These are phyloP conservation scores for Synergus japonicus DNA, from an alignment of 2,888 invertebrate genomes.

Conservation along the genomic window DNA sequence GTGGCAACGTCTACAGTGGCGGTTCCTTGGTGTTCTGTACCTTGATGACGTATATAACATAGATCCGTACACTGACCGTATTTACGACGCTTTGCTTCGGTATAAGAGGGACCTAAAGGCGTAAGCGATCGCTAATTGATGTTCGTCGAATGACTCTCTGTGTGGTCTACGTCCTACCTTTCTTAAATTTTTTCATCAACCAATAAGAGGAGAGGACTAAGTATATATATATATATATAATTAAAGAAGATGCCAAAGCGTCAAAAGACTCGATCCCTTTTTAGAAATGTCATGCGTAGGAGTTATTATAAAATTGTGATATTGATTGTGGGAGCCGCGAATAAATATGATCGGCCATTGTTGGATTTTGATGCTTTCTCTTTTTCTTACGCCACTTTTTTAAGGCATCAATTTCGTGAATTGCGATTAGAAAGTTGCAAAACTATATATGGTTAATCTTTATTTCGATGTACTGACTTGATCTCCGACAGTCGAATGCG, in stretches of 20 bases:
- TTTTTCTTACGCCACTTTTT: neutral
- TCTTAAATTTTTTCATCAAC: neutral
- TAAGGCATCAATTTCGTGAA: neutral
- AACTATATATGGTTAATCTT: neutral
- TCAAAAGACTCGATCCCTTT: neutral
- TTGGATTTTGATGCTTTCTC: neutral
- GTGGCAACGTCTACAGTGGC: constrained; percentile 63
- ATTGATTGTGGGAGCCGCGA: constrained; percentile 1
- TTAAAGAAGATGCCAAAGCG: constrained; percentile 22
- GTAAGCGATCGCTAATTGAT: constrained; percentile 67
- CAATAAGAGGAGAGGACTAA: constrained; percentile 25
- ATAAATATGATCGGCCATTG: neutral
- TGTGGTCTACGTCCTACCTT: constrained; percentile 50
- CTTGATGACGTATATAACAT: constrained; percentile 44
- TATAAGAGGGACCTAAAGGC: constrained; percentile 55
- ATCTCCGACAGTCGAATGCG: neutral
- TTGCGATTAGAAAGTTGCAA: neutral
- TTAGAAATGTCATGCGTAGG: constrained; percentile 9
- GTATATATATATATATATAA: neutral
- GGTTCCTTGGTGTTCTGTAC: constrained; percentile 45
- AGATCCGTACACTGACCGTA: constrained; percentile 47
- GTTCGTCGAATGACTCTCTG: constrained; percentile 52
- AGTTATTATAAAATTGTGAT: neutral
- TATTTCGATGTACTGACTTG: neutral
- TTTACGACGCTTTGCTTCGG: constrained; percentile 51